Evolutionary conservation across 2,797 vertebrate genomes (phyloP).

Genomic region (Sebastes aleutianus): DNA sequence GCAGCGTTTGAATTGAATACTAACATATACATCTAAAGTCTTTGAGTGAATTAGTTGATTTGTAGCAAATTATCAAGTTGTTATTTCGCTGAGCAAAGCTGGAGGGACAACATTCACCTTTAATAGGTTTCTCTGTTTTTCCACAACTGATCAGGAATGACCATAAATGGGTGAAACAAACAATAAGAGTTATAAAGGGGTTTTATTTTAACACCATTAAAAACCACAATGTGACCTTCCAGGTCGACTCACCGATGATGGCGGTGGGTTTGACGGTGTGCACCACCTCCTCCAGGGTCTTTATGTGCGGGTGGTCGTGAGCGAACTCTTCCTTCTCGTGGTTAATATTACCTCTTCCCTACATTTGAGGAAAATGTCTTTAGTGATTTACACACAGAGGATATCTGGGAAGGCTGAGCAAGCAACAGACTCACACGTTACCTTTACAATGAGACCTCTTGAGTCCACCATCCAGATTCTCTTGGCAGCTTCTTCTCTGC

Average conservation of each 20-base stretch:
- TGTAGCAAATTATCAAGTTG: constrained; percentile 1
- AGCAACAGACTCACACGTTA: constrained; percentile 49
- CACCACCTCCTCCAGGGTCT: constrained; percentile 93
- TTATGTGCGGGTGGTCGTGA: constrained; percentile 90
- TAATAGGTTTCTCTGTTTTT: constrained; percentile 50
- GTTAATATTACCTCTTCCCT: constrained; percentile 91
- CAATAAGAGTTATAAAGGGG: neutral
- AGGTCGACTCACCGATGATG: constrained; percentile 87
- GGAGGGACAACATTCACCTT: constrained; percentile 61
- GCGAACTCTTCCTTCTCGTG: constrained; percentile 95
- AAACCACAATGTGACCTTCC: neutral
- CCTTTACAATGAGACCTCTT: constrained; percentile 96
- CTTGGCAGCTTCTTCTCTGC: constrained; percentile 85
- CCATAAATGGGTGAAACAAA: constrained; percentile 36
- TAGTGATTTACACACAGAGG: neutral
- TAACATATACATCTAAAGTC: neutral
- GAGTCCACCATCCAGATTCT: constrained; percentile 99
- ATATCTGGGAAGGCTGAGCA: neutral
- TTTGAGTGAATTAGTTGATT: constrained; percentile 27
- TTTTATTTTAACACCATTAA: neutral
- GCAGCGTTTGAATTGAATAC: neutral
- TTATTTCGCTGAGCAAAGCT: neutral
- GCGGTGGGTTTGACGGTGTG: constrained; percentile 91
- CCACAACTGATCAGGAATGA: constrained; percentile 45
- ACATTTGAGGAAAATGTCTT: neutral